A percentile compares a stretch with the other conserved stretches of the same genome.
Conservation (phyloP, 2,888 invertebrate species). For the Scelioninae gen. 1 region DNA sequence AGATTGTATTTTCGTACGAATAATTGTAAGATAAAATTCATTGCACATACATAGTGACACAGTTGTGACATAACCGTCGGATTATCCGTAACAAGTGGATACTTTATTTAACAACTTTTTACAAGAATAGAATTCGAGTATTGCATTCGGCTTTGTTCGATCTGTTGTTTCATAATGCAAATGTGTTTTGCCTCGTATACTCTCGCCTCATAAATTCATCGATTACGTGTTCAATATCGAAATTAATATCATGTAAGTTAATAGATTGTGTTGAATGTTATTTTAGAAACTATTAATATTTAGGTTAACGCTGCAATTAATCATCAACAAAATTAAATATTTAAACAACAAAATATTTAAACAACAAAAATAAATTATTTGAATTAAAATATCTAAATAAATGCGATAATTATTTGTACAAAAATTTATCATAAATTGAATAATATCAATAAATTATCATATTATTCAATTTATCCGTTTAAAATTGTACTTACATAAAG, state of each 20-base stretch:
- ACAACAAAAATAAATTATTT: no score
- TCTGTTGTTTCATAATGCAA: conserved; percentile 35
- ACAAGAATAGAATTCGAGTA: conserved; percentile 36
- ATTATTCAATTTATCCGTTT: no score
- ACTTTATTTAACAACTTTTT: conserved; percentile 47
- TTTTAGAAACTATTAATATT: no score
- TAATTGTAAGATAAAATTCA: conserved; percentile 32
- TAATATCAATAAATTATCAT: no score
- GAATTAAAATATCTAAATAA: no score
- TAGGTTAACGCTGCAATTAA: no score
- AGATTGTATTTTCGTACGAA: conserved; percentile 47
- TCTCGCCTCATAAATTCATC: conserved; percentile 32
- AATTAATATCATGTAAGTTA: conserved; percentile 39
- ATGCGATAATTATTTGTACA: no score
- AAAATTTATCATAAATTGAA: no score
- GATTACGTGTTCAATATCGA: conserved; percentile 38
- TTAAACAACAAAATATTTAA: no score
- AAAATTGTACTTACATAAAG: no score
- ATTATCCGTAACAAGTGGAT: conserved; percentile 9
- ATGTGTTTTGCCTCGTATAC: conserved; percentile 35
- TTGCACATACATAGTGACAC: conserved; percentile 17
- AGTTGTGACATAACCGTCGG: conserved; percentile 26
- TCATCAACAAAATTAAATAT: no score
- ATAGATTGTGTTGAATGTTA: conserved; percentile 2
- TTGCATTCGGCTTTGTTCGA: conserved; percentile 30